Evolutionary conservation across 2,888 invertebrate species (phyloP).

Genomic region (Melanophora roralis): DNA sequence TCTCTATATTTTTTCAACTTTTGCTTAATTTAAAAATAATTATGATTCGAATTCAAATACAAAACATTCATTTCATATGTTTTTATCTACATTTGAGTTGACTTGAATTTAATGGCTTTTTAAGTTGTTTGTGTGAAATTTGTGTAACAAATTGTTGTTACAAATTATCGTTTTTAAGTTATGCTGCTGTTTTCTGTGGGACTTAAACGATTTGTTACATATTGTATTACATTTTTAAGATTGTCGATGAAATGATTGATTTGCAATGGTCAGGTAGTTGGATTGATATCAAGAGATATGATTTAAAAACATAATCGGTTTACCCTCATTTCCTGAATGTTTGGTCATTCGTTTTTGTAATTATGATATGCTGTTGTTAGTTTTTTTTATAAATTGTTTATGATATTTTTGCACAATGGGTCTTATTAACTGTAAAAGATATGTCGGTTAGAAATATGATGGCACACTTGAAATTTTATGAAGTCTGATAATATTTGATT

Average conservation of each 20-base stretch:
- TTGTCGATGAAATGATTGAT: conserved; percentile 22
- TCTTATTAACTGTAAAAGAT: too few species aligned
- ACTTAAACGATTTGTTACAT: conserved; percentile 10
- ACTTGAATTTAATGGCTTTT: conserved; percentile 43
- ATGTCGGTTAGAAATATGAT: too few species aligned
- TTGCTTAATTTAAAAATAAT: conserved; percentile 53
- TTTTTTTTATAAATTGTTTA: too few species aligned
- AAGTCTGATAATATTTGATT: too few species aligned
- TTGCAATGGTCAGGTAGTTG: neutral
- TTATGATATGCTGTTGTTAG: too few species aligned
- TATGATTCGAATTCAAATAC: conserved; percentile 38
- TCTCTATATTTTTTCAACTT: neutral
- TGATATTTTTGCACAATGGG: too few species aligned
- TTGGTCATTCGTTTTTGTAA: too few species aligned
- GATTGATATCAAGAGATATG: neutral
- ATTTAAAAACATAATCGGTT: neutral
- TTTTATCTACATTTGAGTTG: neutral
- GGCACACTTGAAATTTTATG: too few species aligned
- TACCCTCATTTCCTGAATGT: too few species aligned
- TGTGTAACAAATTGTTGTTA: conserved; percentile 34
- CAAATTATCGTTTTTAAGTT: neutral
- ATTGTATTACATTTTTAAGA: neutral
- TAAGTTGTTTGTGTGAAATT: conserved; percentile 23
- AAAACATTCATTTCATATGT: neutral
- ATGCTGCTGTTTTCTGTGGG: neutral